Percentiles rank a stretch among this genome's conserved stretches.
Conservation (phyloP, 1,140 invertebrate genomes). For the Camponotus floridanus region DNA sequence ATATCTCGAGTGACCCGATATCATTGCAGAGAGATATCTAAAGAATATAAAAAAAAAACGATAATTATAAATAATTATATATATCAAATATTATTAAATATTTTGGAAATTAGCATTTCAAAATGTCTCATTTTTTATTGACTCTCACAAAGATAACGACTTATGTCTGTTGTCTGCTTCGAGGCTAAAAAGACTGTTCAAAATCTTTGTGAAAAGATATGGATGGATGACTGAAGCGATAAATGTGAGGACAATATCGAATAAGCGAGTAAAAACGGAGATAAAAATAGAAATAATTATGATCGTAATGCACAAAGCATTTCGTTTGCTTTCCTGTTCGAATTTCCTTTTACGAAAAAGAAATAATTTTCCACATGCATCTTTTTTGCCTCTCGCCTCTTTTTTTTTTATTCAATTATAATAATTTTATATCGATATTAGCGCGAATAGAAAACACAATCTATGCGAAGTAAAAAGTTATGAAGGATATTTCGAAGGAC, state of each 20-base stretch:
- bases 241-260: too few species aligned
- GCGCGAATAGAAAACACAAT: background rate
- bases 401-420: conserved; percentile 13
- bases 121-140: background rate
- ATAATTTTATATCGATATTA: background rate
- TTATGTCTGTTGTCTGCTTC: background rate
- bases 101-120: conserved; percentile 13
- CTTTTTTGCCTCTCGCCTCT: background rate
- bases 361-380: background rate
- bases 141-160: background rate
- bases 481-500: background rate
- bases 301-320: background rate
- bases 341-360: background rate
- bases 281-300: background rate
- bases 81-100: background rate
- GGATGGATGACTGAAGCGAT: too few species aligned
- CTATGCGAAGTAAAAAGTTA: background rate
- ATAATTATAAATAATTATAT: conserved; percentile 6
- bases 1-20: background rate
- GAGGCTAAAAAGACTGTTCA: too few species aligned
- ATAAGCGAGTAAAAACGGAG: background rate
- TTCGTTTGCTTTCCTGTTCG: background rate
- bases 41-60: background rate
- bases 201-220: too few species aligned
- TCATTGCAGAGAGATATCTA: background rate